Evolutionary conservation across 1,140 invertebrate genomes (phyloP), one percentile per base, ranked within the genome.

Genomic region (Drosophila asahinai): DNA sequence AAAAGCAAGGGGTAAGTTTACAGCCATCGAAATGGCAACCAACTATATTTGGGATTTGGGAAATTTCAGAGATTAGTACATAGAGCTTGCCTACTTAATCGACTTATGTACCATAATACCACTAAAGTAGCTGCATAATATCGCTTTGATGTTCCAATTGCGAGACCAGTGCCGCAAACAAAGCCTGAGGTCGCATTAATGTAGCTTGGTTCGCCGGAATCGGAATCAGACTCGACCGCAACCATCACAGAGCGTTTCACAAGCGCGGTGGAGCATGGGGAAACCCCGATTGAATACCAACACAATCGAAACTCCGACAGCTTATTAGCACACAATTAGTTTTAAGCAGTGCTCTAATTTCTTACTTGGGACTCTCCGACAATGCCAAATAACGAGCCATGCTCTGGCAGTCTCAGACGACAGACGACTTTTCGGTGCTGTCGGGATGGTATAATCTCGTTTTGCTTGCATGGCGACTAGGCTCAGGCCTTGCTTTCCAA

Each of bases 271-370:
- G 52, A 45, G 33, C 62, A 59, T 48, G 45, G 45, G 49, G 47
- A 52, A 66, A 27, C 64, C 19, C 45, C 25, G 15, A 38, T 38
- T 62, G n/a, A 36, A 49, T 57, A 47, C 14, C 19, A 59, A 65
- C 25, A 48, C 17, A 80, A 47, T 52, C 63, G 60, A 33, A 60
- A 77, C 57, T 72, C 71, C 57, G 48, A 54, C 52, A 80, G 54
- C 75, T 90, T 86, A 90, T 90, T 80, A 90, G 80, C 86, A 86
- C 86, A 86, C 86, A 90, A 90, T 82, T 80, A 78, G 77, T 68
- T 77, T 49, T 65, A 61, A 65, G 54, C 58, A 42, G 25, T 45
- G 62, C 22, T 77, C 47, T 48, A 58, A 42, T 48, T 72, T 61
- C 47, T 30, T n/a, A 54, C 22, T 45, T 73, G 43, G 25, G 61